phyloP scores from a whole-genome alignment of 2,888 invertebrate genomes.

The Aphodius sticticus region DNA sequence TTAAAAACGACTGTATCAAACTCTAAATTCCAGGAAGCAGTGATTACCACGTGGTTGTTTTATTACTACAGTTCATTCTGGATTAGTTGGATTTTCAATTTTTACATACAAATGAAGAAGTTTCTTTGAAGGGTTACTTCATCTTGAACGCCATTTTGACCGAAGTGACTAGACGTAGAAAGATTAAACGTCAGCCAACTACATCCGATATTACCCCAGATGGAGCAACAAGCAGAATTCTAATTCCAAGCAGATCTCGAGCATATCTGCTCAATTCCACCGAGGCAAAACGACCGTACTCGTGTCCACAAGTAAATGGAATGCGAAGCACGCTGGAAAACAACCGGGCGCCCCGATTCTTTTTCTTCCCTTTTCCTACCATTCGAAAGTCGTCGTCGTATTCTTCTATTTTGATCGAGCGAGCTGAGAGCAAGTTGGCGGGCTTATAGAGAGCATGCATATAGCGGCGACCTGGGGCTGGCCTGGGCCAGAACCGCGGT shows the following conservation, averaged over 20 bases:
- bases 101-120: too few relatives aligned
- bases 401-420: not conserved
- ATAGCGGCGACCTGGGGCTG: constrained; percentile 4
- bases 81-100: too few relatives aligned
- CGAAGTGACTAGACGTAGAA: too few relatives aligned
- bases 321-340: constrained; percentile 17
- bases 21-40: too few relatives aligned
- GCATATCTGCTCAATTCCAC: not conserved
- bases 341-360: not conserved
- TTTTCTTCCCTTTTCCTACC: constrained; percentile 4
- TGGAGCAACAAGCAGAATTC: not conserved
- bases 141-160: too few relatives aligned
- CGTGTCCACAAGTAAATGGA: constrained; percentile 24
- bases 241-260: not conserved
- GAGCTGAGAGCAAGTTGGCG: not conserved
- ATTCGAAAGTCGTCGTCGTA: not conserved
- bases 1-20: too few relatives aligned
- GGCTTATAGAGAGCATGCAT: not conserved
- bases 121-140: too few relatives aligned
- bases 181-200: not conserved
- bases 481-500: constrained; percentile 30
- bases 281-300: constrained; percentile 8
- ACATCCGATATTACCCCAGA: not conserved
- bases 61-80: too few relatives aligned
- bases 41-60: too few relatives aligned